Base-by-base conservation (phyloP, 1,140 invertebrate genomes). In the Chironomus striatipennis region DNA sequence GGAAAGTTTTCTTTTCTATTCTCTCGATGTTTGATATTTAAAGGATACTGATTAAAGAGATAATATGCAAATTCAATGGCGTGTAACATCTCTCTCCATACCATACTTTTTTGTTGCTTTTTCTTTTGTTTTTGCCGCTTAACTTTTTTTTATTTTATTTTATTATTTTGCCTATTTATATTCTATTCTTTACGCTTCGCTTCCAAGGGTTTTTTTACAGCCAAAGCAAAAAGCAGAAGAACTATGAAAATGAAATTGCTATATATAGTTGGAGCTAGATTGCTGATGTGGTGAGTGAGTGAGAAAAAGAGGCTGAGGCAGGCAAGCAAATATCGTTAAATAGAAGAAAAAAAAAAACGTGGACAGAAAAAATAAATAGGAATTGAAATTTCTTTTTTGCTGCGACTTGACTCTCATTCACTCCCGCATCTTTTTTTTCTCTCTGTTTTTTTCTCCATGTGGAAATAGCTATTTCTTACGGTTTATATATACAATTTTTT, bases 41-140 rank as follows among this genome's bases (percentile, higher is more conserved):
- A 70, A 70, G 65, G 65, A 70, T 70, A 21, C 65, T 70, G 65
- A 70, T 70, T 70, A 70, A 57, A 57, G 65, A 21, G 65, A 21
- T 70, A 70, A 70, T 70, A 70, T 70, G 65, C 65, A 20, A 70
- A 70, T 70, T 70, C 65, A 70, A 70, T 70, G 20, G 65, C 65
- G 65, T 70, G 20, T 18, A 70, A 70, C 65, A 70, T 70, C 65
- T 57, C 65, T 20, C 64, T 57, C 47, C 18, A 67, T 18, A 17
- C 20, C 17, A 18, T 70, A 17, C 18, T 70, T 70, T 18, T 21
- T 15, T 57, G 47, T n/a, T n/a, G 47, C 47, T 57, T 57, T 57
- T 57, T 57, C 47, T n/a, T 57, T 57, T 57, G 24, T 34, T 34
- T 34, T 34, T 34, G 24, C 24, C 24, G 24, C 24, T 34, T 34